A percentile compares a stretch with the other conserved stretches of the same genome.
Evolutionary conservation across 2,888 invertebrate species (phyloP).

Genomic region (Idaea straminata): DNA sequence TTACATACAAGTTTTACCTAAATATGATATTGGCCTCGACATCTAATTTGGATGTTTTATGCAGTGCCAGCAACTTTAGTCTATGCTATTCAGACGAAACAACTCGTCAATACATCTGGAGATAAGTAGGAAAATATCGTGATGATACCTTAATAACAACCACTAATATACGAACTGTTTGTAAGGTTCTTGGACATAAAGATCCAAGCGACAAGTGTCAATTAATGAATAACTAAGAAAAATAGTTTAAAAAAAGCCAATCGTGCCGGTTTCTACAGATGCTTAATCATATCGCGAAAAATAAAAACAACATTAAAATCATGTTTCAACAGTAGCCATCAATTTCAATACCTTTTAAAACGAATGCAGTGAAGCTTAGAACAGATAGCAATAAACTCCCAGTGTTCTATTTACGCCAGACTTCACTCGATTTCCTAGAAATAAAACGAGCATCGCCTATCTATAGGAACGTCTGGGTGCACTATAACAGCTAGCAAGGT

Average conservation of each 20-base stretch:
- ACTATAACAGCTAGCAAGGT: constrained; percentile 7
- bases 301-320: no score
- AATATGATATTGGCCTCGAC: no score
- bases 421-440: constrained; percentile 6
- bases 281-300: no score
- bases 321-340: not conserved
- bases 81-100: no score
- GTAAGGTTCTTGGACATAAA: not conserved
- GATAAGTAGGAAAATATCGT: no score
- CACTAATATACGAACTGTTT: no score
- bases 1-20: no score
- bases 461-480: constrained; percentile 18
- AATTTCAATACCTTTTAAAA: not conserved
- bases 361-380: not conserved
- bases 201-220: not conserved
- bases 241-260: not conserved
- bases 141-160: no score
- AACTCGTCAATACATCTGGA: no score
- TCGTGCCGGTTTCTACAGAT: no score
- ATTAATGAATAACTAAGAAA: not conserved
- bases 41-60: no score
- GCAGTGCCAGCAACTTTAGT: no score
- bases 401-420: not conserved
- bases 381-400: not conserved
- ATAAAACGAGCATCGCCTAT: constrained; percentile 13